phyloP scores from a whole-genome alignment of 2,113 vertebrate species.

The Columba janthina region DNA sequence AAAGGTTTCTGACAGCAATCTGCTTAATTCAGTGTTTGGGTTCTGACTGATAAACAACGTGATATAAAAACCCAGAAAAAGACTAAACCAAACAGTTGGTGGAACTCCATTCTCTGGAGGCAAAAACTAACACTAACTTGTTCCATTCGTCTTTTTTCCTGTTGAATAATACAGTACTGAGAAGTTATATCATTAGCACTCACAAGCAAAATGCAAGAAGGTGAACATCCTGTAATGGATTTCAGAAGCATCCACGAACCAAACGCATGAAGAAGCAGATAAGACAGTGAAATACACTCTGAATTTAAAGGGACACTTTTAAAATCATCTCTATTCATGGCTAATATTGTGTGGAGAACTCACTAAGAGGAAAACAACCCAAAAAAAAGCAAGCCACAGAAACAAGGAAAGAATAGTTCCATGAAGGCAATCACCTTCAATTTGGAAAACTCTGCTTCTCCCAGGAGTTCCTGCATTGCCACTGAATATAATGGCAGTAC shows the following conservation, averaged over 20 bases:
- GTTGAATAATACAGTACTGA: not conserved
- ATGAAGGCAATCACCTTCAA: not conserved
- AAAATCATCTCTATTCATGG: not conserved
- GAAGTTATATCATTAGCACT: not conserved
- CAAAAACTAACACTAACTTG: not conserved
- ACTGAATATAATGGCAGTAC: not conserved
- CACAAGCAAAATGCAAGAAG: not conserved
- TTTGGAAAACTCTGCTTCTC: not conserved
- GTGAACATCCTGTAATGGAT: not conserved
- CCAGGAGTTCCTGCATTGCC: not conserved
- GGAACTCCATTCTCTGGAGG: not conserved
- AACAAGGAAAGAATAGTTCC: not conserved
- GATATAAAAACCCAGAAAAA: not conserved
- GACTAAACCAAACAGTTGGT: not conserved
- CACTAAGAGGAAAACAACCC: not conserved
- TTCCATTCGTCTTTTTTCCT: not conserved
- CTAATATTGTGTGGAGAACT: not conserved
- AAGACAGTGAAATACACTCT: not conserved
- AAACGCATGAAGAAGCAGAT: not conserved
- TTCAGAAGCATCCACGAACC: not conserved
- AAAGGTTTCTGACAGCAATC: not conserved
- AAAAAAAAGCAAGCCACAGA: not conserved
- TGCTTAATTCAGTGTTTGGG: not conserved
- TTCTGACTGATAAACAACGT: not conserved
- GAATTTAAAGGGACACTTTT: not conserved